Percentiles rank a stretch among this genome's conserved stretches.
These are phyloP conservation scores for Eilema caniola DNA, from an alignment of 2,888 invertebrate species.

Conservation along the genomic window DNA sequence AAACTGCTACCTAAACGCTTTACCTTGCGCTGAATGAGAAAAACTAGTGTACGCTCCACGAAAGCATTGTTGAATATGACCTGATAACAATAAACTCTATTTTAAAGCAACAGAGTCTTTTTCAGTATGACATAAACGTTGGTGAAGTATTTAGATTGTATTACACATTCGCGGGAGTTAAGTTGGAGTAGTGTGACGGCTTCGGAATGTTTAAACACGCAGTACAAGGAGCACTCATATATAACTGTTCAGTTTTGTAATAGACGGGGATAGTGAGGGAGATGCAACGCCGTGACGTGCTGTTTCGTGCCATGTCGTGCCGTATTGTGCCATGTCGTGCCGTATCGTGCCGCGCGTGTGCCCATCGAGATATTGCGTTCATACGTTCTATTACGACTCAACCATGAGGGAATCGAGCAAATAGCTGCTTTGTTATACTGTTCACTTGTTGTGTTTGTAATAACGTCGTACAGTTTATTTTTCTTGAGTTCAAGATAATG, in stretches of 20 bases:
- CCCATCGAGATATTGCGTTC: slow-evolving; percentile 26
- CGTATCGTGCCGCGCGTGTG: neutral
- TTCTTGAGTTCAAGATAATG: neutral
- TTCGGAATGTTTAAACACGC: slow-evolving; percentile 60
- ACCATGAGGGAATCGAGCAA: slow-evolving; percentile 6
- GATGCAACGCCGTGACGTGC: too few relatives aligned
- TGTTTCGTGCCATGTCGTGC: neutral
- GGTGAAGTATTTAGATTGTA: slow-evolving; percentile 60
- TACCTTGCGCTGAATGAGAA: slow-evolving; percentile 49
- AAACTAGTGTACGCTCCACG: slow-evolving; percentile 55
- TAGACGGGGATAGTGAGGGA: slow-evolving; percentile 26
- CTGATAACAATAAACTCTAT: slow-evolving; percentile 30
- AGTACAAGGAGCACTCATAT: slow-evolving; percentile 32
- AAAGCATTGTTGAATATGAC: slow-evolving; percentile 39
- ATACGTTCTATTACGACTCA: slow-evolving; percentile 14
- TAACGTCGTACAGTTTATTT: slow-evolving; percentile 1
- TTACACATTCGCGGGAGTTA: slow-evolving; percentile 67
- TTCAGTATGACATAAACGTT: slow-evolving; percentile 19
- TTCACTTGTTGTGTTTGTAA: slow-evolving; percentile 11
- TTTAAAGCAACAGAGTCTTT: slow-evolving; percentile 27
- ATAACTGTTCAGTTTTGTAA: slow-evolving; percentile 50
- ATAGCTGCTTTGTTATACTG: slow-evolving; percentile 13
- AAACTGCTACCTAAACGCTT: slow-evolving; percentile 57
- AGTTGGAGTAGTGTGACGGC: slow-evolving; percentile 62
- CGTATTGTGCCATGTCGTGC: neutral